A percentile compares a stretch with the other conserved stretches of the same genome.
Conservation (phyloP, 2,888 invertebrate genomes). For the Sympetrum striolatum region DNA sequence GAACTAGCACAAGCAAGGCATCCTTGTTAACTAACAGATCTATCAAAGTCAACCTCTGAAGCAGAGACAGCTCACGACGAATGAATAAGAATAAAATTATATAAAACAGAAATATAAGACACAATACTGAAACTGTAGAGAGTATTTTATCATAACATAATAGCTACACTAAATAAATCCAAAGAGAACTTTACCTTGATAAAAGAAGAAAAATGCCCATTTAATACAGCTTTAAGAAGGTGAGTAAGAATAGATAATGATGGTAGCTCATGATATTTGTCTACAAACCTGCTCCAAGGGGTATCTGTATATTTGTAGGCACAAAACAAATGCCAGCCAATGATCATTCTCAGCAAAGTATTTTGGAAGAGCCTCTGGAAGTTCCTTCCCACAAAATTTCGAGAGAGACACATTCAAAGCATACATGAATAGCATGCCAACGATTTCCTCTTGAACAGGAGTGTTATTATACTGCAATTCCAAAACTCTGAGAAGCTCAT, state of each 20-base stretch:
- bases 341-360: conserved; percentile 68
- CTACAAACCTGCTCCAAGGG: conserved; percentile 65
- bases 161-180: no score
- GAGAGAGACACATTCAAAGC: conserved; percentile 70
- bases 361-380: conserved; percentile 67
- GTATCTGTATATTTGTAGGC: conserved; percentile 74
- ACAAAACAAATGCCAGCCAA: conserved; percentile 75
- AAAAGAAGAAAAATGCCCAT: neutral
- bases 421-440: neutral
- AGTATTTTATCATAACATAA: no score
- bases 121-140: no score
- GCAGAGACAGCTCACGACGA: no score
- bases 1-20: no score
- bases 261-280: neutral
- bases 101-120: no score
- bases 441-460: neutral
- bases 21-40: no score
- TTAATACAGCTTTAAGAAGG: no score
- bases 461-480: neutral
- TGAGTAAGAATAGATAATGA: no score
- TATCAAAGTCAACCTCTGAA: no score
- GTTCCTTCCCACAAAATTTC: conserved; percentile 63
- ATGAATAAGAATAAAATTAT: no score
- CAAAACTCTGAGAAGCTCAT: neutral
- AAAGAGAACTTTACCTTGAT: neutral